A percentile compares a stretch with the other conserved stretches of the same genome.
Evolutionary conservation across 1,140 invertebrate species (phyloP).

Genomic region (Campodea augens): DNA sequence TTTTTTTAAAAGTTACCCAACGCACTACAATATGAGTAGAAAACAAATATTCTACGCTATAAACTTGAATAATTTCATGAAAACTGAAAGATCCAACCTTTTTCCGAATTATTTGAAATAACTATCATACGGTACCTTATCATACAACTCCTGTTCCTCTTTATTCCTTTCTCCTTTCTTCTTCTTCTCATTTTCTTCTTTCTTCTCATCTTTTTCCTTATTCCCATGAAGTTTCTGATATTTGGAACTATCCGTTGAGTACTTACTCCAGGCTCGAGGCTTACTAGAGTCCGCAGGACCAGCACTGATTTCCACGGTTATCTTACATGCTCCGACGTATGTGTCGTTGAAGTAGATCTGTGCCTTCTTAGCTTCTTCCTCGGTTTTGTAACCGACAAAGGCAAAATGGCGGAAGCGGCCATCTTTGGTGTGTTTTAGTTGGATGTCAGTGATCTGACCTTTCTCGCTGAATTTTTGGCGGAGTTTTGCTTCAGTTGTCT

Average conservation of each 20-base stretch:
- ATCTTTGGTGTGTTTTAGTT: constrained; percentile 75
- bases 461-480: constrained; percentile 53
- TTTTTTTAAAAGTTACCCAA: too few species aligned
- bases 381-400: constrained; percentile 71
- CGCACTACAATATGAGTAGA: too few species aligned
- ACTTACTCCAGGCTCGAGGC: constrained; percentile 78
- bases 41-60: too few species aligned
- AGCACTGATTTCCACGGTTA: constrained; percentile 55
- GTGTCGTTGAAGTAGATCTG: constrained; percentile 61
- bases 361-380: constrained; percentile 54
- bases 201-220: constrained; percentile 14
- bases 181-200: constrained; percentile 7
- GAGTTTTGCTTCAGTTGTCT: constrained; percentile 62
- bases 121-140: too few species aligned
- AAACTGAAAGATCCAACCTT: too few species aligned
- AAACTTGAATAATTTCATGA: too few species aligned
- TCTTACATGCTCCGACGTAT: constrained; percentile 58
- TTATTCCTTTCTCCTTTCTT: constrained; percentile 8
- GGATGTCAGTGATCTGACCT: constrained; percentile 74
- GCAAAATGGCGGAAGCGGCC: constrained; percentile 81
- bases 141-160: constrained; percentile 22
- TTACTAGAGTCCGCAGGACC: constrained; percentile 54
- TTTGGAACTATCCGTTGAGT: constrained; percentile 49
- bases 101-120: too few species aligned
- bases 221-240: constrained; percentile 31